phyloP scores from a whole-genome alignment of 2,888 invertebrate species.

The Timema cristinae region DNA sequence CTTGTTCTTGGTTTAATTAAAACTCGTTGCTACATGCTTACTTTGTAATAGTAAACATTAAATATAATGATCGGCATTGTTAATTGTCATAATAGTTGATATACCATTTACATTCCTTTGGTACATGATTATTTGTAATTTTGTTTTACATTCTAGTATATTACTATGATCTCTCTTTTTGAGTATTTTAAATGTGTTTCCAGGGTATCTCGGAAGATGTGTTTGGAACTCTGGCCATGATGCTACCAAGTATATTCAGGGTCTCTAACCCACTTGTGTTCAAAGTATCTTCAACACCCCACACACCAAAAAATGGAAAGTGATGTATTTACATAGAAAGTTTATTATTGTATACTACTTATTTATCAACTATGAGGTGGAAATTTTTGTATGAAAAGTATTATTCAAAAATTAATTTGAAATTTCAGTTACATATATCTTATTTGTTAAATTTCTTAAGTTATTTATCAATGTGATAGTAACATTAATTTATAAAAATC shows the following conservation, averaged over 20 bases:
- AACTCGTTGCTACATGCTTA: too few species aligned
- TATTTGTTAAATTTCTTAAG: too few species aligned
- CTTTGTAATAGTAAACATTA: too few species aligned
- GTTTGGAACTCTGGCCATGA: conserved; percentile 74
- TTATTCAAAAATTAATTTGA: background rate
- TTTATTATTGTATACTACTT: background rate
- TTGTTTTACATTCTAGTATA: background rate
- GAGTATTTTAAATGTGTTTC: conserved; percentile 36
- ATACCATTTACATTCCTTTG: too few species aligned
- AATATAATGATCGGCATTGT: too few species aligned
- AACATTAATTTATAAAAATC: too few species aligned
- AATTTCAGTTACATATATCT: too few species aligned
- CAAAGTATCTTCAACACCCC: conserved; percentile 50
- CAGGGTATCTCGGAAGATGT: conserved; percentile 76
- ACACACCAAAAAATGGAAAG: conserved; percentile 42
- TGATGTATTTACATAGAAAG: background rate
- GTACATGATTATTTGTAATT: too few species aligned
- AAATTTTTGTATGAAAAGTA: background rate
- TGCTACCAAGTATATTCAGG: conserved; percentile 90
- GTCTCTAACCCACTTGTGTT: conserved; percentile 89
- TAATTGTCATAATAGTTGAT: too few species aligned
- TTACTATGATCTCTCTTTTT: conserved; percentile 1
- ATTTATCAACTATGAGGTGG: background rate
- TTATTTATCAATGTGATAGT: too few species aligned
- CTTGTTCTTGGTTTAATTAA: too few species aligned